These are phyloP conservation scores for Talpa occidentalis DNA, from an alignment of 2,113 vertebrate species.

Conservation along the genomic window DNA sequence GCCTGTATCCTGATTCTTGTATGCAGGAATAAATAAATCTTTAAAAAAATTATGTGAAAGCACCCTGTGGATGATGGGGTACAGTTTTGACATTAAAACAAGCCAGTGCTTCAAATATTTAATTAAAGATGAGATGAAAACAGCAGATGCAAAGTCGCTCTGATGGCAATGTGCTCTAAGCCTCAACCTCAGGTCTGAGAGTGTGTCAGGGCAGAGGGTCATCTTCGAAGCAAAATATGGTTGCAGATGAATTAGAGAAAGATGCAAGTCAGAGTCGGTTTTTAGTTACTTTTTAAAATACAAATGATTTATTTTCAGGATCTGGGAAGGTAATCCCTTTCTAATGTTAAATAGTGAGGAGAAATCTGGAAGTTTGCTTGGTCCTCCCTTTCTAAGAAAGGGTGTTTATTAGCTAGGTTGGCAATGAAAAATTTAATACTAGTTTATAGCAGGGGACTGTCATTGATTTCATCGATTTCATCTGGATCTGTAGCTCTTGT, in stretches of 20 bases:
- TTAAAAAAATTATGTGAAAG: constrained; percentile 18
- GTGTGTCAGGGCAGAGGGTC: background rate
- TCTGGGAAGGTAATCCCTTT: background rate
- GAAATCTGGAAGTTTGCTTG: background rate
- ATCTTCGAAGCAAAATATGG: constrained; percentile 1
- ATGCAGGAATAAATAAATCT: too few relatives aligned
- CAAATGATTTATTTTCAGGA: constrained; percentile 26
- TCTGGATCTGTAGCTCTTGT: background rate
- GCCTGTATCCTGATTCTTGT: too few relatives aligned
- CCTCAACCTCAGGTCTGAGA: background rate
- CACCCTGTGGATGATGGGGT: background rate
- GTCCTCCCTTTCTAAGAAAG: background rate
- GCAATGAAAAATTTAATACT: constrained; percentile 56
- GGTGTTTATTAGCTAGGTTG: constrained; percentile 50
- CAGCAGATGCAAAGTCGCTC: background rate
- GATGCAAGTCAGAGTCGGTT: constrained; percentile 7
- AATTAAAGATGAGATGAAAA: constrained; percentile 45
- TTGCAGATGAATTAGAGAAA: background rate
- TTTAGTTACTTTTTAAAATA: background rate
- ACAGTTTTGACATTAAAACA: constrained; percentile 33
- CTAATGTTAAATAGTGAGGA: background rate
- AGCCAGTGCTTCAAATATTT: background rate
- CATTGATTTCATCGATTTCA: background rate
- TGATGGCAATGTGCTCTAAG: background rate
- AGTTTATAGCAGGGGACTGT: constrained; percentile 27